Conservation (phyloP, 1,140 invertebrate genomes). For the Agrilus planipennis region DNA sequence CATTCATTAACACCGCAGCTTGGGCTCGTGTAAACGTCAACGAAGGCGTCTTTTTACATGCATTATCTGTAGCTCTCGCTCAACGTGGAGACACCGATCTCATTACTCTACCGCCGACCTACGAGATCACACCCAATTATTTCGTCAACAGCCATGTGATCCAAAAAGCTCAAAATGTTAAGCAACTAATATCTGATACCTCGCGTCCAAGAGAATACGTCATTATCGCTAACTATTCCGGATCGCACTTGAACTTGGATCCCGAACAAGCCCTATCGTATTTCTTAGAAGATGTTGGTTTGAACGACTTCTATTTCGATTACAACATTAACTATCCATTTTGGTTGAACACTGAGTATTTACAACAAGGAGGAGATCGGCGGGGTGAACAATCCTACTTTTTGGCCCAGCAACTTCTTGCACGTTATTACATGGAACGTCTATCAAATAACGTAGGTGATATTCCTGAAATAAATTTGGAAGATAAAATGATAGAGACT, state of each 20-base stretch:
- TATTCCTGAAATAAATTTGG: conserved; percentile 43
- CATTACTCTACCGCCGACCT: conserved; percentile 48
- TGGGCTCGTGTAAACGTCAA: conserved; percentile 51
- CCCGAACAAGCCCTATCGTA: conserved; percentile 47
- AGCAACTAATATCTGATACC: conserved; percentile 37
- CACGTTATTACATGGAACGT: conserved; percentile 56
- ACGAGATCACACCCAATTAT: conserved; percentile 51
- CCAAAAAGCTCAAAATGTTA: conserved; percentile 41
- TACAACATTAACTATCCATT: conserved; percentile 48
- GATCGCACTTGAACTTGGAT: conserved; percentile 20
- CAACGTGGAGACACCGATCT: conserved; percentile 47
- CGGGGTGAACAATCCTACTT: conserved; percentile 53
- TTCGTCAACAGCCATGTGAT: conserved; percentile 48
- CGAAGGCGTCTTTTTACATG: conserved; percentile 49
- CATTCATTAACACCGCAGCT: conserved; percentile 51
- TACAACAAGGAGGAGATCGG: conserved; percentile 37
- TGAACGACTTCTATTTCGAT: conserved; percentile 54
- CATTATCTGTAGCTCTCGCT: conserved; percentile 44
- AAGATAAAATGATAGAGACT: conserved; percentile 40
- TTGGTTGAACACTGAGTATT: conserved; percentile 45
- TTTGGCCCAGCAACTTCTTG: conserved; percentile 46
- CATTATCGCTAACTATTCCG: conserved; percentile 32
- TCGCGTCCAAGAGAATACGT: too few species aligned
- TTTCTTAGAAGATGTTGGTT: conserved; percentile 55
- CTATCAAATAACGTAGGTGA: conserved; percentile 49